Evolutionary conservation across 2,888 invertebrate genomes (phyloP).

Genomic region (Brachypalpus laphriformis): DNA sequence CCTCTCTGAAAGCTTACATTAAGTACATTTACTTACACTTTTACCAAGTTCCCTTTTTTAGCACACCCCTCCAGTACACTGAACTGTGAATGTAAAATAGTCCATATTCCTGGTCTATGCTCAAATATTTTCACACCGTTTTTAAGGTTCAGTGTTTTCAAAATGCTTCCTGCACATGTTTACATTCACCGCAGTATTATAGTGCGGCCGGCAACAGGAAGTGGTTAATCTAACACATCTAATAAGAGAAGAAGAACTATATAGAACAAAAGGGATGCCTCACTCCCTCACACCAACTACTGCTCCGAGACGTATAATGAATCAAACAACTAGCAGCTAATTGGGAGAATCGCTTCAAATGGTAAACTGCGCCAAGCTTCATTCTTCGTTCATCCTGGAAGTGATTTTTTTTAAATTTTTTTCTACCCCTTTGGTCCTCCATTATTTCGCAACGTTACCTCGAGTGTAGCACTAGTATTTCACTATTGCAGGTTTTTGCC

Average conservation of each 20-base stretch:
- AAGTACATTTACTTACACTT: neutral
- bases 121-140: slow-evolving; percentile 46
- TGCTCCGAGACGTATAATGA: slow-evolving; percentile 32
- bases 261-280: neutral
- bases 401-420: slow-evolving; percentile 7
- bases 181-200: neutral
- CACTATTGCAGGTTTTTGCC: slow-evolving; percentile 13
- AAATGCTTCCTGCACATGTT: slow-evolving; percentile 46
- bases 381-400: neutral
- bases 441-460: slow-evolving; percentile 59
- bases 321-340: slow-evolving; percentile 59
- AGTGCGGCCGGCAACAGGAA: neutral
- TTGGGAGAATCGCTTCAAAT: slow-evolving; percentile 60
- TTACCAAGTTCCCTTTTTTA: neutral
- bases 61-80: neutral
- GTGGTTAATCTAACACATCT: slow-evolving; percentile 38
- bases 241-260: slow-evolving; percentile 9
- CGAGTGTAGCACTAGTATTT: slow-evolving; percentile 46
- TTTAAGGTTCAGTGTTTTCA: slow-evolving; percentile 26
- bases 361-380: neutral
- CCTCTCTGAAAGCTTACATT: neutral
- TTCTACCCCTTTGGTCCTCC: neutral
- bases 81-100: slow-evolving; percentile 1
- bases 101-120: neutral
- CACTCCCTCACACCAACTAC: neutral